phyloP scores from a whole-genome alignment of 2,888 invertebrate species.

The Netelia melanura region DNA sequence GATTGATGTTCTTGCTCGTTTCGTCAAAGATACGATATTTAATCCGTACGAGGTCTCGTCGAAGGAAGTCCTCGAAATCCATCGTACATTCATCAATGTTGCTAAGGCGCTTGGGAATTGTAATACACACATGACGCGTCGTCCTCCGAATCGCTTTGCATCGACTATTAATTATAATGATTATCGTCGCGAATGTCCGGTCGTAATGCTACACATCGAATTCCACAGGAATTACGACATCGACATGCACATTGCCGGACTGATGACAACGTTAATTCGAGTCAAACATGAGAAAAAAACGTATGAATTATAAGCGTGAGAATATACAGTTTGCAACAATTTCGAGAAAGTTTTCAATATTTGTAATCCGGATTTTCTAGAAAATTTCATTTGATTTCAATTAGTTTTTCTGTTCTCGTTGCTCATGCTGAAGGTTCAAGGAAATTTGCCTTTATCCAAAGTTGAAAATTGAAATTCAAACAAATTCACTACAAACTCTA shows the following conservation, averaged over 20 bases:
- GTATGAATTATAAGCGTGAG: too few species aligned
- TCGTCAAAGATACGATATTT: slow-evolving; percentile 19
- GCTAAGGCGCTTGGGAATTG: slow-evolving; percentile 1
- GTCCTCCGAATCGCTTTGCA: slow-evolving; percentile 49
- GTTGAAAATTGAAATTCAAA: too few species aligned
- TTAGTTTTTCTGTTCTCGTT: too few species aligned
- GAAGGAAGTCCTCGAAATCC: background rate
- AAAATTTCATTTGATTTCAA: too few species aligned
- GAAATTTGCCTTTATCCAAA: too few species aligned
- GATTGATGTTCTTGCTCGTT: slow-evolving; percentile 42
- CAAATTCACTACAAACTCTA: too few species aligned
- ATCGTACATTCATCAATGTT: slow-evolving; percentile 1
- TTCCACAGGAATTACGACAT: slow-evolving; percentile 62
- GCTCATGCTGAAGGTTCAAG: too few species aligned
- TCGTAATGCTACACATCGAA: slow-evolving; percentile 22
- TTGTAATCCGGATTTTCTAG: too few species aligned
- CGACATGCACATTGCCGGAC: slow-evolving; percentile 24
- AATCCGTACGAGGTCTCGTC: slow-evolving; percentile 1
- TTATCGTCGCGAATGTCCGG: slow-evolving; percentile 55
- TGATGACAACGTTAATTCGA: slow-evolving; percentile 25
- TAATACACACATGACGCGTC: slow-evolving; percentile 15
- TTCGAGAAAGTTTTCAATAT: too few species aligned
- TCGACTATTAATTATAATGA: slow-evolving; percentile 50
- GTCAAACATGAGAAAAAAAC: too few species aligned
- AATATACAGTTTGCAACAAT: too few species aligned